These are phyloP conservation scores for Nezara viridula DNA, from an alignment of 2,888 invertebrate species.

Conservation along the genomic window DNA sequence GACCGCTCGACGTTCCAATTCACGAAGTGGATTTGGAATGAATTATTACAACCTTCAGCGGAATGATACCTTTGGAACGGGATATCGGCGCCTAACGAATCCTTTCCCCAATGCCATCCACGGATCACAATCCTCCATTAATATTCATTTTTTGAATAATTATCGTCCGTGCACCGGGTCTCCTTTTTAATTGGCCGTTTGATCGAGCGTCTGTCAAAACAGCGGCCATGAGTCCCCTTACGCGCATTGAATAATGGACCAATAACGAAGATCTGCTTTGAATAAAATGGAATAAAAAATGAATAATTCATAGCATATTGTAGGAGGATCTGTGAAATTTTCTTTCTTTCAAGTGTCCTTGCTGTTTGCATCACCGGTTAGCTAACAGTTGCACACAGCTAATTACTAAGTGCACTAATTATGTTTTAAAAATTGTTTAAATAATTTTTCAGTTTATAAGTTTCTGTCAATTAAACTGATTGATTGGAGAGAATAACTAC, in stretches of 20 bases:
- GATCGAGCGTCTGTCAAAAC: conserved; percentile 23
- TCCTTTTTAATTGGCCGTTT: conserved; percentile 24
- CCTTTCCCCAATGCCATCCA: conserved; percentile 31
- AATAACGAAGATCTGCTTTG: conserved; percentile 41
- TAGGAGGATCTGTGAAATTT: conserved; percentile 36
- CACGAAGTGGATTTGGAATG: conserved; percentile 7
- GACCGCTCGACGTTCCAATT: background rate
- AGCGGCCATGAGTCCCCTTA: background rate
- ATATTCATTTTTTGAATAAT: conserved; percentile 36
- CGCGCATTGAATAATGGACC: conserved; percentile 37
- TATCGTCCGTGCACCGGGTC: background rate
- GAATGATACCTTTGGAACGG: background rate
- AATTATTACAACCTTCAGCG: background rate
- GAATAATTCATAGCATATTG: conserved; percentile 26
- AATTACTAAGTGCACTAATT: background rate
- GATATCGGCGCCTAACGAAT: conserved; percentile 5
- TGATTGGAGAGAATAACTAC: too few relatives aligned
- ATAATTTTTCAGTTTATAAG: background rate
- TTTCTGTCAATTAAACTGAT: background rate
- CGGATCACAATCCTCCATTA: conserved; percentile 36
- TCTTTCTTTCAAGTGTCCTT: conserved; percentile 9
- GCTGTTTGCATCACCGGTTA: conserved; percentile 8
- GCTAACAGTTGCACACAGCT: background rate
- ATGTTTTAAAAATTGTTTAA: background rate
- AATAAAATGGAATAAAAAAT: conserved; percentile 19